A percentile compares a stretch with the other conserved stretches of the same genome.
These are phyloP conservation scores for Nebria brevicollis DNA, from an alignment of 2,888 invertebrate genomes.

Conservation along the genomic window DNA sequence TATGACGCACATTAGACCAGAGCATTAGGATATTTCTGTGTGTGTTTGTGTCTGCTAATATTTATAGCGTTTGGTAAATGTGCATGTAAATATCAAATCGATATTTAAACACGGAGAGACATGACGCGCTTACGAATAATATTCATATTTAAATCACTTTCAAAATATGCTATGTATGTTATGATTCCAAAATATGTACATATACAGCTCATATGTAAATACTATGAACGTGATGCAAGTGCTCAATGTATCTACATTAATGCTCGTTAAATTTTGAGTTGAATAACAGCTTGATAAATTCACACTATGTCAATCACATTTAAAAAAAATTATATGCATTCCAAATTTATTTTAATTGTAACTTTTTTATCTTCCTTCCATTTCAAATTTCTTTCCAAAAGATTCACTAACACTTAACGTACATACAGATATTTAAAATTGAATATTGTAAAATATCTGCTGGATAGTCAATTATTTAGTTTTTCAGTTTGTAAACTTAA, in stretches of 20 bases:
- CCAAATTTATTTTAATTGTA: too few species aligned
- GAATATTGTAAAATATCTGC: too few species aligned
- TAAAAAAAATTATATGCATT: neutral
- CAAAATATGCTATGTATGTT: slow-evolving; percentile 23
- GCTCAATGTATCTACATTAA: slow-evolving; percentile 32
- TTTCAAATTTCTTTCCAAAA: too few species aligned
- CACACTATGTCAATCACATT: neutral
- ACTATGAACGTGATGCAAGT: slow-evolving; percentile 30
- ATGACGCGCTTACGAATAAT: slow-evolving; percentile 32
- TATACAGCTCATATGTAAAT: slow-evolving; percentile 35
- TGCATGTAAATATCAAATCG: slow-evolving; percentile 31
- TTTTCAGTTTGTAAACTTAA: too few species aligned
- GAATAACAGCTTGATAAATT: slow-evolving; percentile 35
- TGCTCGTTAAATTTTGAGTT: slow-evolving; percentile 39
- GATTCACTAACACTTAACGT: too few species aligned
- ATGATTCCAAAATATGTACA: neutral
- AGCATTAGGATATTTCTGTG: slow-evolving; percentile 2
- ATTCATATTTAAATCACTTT: slow-evolving; percentile 43
- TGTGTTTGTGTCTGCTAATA: neutral
- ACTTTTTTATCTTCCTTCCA: too few species aligned
- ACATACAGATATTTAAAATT: too few species aligned
- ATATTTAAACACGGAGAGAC: slow-evolving; percentile 27
- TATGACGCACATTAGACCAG: slow-evolving; percentile 18
- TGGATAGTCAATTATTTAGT: too few species aligned
- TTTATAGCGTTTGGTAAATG: slow-evolving; percentile 16